phyloP scores from a whole-genome alignment of 2,113 vertebrate genomes.

The Craseonycteris thonglongyai region DNA sequence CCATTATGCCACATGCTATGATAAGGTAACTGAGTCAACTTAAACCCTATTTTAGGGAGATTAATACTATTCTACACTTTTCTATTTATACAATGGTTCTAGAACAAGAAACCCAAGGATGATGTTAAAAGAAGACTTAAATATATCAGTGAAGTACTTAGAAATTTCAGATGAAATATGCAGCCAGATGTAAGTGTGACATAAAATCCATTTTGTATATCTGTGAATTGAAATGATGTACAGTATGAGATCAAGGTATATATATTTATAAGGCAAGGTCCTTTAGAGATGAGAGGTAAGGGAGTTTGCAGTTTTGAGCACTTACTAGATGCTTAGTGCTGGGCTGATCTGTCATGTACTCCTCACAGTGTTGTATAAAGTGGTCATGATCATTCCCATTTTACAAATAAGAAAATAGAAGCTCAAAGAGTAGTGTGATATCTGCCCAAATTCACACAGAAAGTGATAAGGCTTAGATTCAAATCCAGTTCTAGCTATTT shows the following conservation, averaged over 20 bases:
- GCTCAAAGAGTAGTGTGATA: neutral
- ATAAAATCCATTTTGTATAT: conserved; percentile 14
- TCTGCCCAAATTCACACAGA: neutral
- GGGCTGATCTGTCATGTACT: neutral
- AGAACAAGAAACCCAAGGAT: neutral
- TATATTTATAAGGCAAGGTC: neutral
- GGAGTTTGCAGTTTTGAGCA: neutral
- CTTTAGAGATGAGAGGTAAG: neutral
- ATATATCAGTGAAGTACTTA: neutral
- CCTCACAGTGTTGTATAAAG: neutral
- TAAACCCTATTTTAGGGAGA: neutral
- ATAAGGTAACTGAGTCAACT: neutral
- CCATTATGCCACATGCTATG: neutral
- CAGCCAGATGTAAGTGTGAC: neutral
- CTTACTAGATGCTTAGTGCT: neutral
- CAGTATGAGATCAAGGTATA: neutral
- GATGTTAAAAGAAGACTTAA: neutral
- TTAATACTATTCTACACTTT: neutral
- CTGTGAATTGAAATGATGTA: neutral
- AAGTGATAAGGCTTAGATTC: neutral
- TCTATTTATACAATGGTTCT: neutral
- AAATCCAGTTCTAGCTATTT: neutral
- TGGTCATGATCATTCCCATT: neutral
- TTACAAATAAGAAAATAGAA: neutral
- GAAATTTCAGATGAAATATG: conserved; percentile 12